Evolutionary conservation across 2,888 invertebrate genomes (phyloP).

Genomic region (Papilio demoleus): DNA sequence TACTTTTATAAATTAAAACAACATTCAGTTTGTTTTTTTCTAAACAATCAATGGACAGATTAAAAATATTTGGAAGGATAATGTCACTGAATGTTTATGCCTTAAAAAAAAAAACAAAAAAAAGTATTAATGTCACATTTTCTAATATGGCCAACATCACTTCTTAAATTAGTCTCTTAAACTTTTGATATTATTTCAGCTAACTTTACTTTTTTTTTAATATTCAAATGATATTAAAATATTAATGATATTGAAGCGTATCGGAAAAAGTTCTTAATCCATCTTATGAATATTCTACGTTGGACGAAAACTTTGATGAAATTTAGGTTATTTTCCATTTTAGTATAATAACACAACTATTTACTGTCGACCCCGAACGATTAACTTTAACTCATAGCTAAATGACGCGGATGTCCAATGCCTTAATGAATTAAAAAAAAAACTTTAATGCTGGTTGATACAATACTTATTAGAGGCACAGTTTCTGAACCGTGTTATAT

Average conservation of each 20-base stretch:
- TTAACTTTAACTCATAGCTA: conserved; percentile 24
- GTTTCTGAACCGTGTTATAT: conserved; percentile 17
- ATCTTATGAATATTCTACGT: background rate
- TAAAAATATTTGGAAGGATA: no score
- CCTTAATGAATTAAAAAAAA: no score
- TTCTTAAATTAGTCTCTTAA: no score
- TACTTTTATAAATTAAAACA: no score
- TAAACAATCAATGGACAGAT: no score
- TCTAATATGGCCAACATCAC: no score
- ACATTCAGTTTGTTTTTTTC: no score
- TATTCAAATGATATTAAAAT: background rate
- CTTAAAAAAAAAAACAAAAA: no score
- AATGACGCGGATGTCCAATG: no score
- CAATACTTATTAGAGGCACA: conserved; percentile 23
- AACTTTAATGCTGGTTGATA: conserved; percentile 24
- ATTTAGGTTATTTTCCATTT: conserved; percentile 14
- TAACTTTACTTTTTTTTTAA: background rate
- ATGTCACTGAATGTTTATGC: no score
- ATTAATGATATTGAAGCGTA: background rate
- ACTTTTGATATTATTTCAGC: no score
- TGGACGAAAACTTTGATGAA: background rate
- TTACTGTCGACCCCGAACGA: conserved; percentile 6
- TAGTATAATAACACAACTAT: background rate
- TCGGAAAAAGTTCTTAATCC: background rate
- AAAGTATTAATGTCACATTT: no score